phyloP scores from a whole-genome alignment of 2,113 vertebrate species.

The Marmota flaviventris region DNA sequence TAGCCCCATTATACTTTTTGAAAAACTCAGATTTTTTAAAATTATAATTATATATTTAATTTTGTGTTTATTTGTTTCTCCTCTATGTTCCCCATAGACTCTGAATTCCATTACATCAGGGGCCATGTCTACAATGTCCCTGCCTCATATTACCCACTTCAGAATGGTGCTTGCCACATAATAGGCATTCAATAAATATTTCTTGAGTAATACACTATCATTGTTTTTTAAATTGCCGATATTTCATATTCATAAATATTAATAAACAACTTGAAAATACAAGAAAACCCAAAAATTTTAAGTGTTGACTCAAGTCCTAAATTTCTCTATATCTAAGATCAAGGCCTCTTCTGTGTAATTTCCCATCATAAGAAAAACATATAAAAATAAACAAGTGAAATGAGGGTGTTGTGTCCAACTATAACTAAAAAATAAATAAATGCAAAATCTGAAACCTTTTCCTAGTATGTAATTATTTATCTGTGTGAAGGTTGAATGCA shows the following conservation, averaged over 20 bases:
- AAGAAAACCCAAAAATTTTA: constrained; percentile 11
- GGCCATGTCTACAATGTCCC: neutral
- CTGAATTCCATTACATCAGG: neutral
- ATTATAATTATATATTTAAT: neutral
- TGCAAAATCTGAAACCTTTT: neutral
- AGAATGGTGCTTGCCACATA: neutral
- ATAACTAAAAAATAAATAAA: neutral
- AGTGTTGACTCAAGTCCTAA: neutral
- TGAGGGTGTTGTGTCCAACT: no score
- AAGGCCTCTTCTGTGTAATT: neutral
- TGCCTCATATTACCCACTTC: neutral
- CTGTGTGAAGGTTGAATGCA: neutral
- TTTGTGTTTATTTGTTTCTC: neutral
- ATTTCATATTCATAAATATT: constrained; percentile 6
- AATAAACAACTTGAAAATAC: constrained; percentile 4
- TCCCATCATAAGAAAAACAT: neutral
- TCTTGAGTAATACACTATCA: neutral
- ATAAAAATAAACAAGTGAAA: no score
- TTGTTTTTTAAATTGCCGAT: neutral
- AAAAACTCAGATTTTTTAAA: neutral
- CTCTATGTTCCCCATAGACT: neutral
- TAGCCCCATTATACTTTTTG: neutral
- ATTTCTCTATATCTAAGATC: neutral
- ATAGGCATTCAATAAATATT: neutral
- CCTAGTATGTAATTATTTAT: constrained; percentile 24